Evolutionary conservation across 2,113 vertebrate genomes (phyloP).

Genomic region (Chionis minor): DNA sequence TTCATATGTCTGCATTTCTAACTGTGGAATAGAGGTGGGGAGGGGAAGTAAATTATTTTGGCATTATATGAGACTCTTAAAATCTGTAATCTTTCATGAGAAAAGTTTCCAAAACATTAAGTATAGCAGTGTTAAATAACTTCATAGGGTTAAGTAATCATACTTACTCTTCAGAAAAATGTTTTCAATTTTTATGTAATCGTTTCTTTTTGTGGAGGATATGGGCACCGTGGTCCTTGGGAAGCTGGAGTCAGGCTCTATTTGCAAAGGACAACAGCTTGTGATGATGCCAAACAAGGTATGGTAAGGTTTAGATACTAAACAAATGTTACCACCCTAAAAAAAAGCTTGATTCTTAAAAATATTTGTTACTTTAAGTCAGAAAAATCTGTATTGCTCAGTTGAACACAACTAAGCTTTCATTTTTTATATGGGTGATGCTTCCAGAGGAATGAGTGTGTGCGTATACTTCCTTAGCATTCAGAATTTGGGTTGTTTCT

Average conservation of each 20-base stretch:
- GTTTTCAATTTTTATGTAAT: not conserved
- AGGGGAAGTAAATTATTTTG: not conserved
- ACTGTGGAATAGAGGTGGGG: not conserved
- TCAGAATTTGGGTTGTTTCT: not conserved
- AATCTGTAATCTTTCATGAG: not conserved
- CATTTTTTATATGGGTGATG: not conserved
- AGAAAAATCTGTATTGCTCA: not conserved
- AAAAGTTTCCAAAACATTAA: not conserved
- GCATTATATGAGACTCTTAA: not conserved
- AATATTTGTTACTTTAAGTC: not conserved
- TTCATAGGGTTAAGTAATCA: not conserved
- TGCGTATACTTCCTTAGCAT: not conserved
- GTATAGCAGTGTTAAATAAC: not conserved
- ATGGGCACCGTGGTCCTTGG: slow-evolving; percentile 97
- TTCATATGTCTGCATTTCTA: not conserved
- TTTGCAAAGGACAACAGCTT: slow-evolving; percentile 95
- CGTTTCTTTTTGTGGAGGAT: slow-evolving; percentile 78
- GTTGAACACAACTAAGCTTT: not conserved
- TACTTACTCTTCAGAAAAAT: not conserved
- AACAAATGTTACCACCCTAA: not conserved
- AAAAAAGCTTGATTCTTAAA: not conserved
- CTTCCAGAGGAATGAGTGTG: not conserved
- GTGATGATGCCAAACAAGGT: slow-evolving; percentile 99
- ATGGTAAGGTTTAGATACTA: not conserved
- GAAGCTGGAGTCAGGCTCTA: slow-evolving; percentile 94